Conservation (phyloP, 2,113 vertebrate species). For the Ctenomys sociabilis region DNA sequence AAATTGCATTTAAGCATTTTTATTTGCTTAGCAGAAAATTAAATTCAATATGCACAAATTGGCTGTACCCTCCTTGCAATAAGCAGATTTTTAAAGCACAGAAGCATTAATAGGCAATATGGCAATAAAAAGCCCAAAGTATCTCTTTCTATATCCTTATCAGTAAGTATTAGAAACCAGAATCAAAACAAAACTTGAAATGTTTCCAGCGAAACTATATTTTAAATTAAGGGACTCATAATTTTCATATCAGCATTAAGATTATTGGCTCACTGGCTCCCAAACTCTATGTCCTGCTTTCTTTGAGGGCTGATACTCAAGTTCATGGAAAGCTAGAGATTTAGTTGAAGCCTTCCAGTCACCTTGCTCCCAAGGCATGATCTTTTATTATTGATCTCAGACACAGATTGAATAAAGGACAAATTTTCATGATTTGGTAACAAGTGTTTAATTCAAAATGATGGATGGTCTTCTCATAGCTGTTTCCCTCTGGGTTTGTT, state of each 20-base stretch:
- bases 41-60: conserved; percentile 77
- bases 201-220: background rate
- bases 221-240: conserved; percentile 54
- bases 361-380: conserved; percentile 22
- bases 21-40: conserved; percentile 82
- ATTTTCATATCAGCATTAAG: conserved; percentile 56
- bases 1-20: conserved; percentile 74
- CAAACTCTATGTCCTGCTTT: background rate
- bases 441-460: conserved; percentile 72
- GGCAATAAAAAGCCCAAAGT: conserved; percentile 72
- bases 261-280: conserved; percentile 50
- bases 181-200: conserved; percentile 70
- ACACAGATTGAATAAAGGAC: conserved; percentile 59
- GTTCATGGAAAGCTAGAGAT: background rate
- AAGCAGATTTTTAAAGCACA: conserved; percentile 74
- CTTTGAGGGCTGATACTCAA: conserved; percentile 48
- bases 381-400: conserved; percentile 65
- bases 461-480: conserved; percentile 53
- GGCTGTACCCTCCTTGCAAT: conserved; percentile 70
- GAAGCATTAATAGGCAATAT: conserved; percentile 56
- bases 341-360: conserved; percentile 37
- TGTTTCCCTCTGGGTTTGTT: conserved; percentile 60
- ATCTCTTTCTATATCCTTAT: conserved; percentile 73
- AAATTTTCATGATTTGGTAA: conserved; percentile 66
- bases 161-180: conserved; percentile 68